These are phyloP conservation scores for Macropis europaea DNA, from an alignment of 2,888 invertebrate genomes.

Conservation along the genomic window DNA sequence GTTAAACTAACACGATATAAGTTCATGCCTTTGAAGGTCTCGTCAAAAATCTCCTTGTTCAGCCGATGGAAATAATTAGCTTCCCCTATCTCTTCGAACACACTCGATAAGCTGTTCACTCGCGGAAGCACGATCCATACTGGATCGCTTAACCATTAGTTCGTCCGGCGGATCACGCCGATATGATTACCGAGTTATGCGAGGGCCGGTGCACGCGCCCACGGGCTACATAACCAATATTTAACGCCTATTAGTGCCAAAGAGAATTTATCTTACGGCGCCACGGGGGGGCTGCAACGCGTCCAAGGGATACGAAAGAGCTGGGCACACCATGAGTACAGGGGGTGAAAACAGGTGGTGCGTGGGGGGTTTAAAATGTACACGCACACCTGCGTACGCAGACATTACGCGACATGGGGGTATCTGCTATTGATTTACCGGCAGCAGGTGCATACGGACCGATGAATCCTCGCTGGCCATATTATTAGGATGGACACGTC, in stretches of 20 bases:
- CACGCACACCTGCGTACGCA: slow-evolving; percentile 41
- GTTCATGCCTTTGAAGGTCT: no score
- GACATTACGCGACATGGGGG: slow-evolving; percentile 65
- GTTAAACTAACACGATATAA: no score
- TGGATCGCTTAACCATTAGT: slow-evolving; percentile 30
- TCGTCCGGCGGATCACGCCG: slow-evolving; percentile 54
- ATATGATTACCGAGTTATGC: slow-evolving; percentile 65
- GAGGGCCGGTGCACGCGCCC: slow-evolving; percentile 33
- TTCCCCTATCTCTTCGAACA: neutral
- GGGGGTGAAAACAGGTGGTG: neutral
- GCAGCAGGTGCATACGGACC: slow-evolving; percentile 64
- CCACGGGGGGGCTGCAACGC: slow-evolving; percentile 41
- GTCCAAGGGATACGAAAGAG: slow-evolving; percentile 22
- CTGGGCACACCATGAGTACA: neutral
- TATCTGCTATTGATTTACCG: slow-evolving; percentile 70
- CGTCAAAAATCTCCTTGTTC: no score
- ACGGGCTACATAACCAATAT: slow-evolving; percentile 68
- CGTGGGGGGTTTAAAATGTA: slow-evolving; percentile 5
- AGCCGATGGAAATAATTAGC: slow-evolving; percentile 13
- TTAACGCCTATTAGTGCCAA: slow-evolving; percentile 72
- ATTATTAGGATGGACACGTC: slow-evolving; percentile 49
- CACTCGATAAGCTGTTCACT: slow-evolving; percentile 37
- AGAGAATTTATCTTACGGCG: slow-evolving; percentile 71
- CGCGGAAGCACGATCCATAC: slow-evolving; percentile 15
- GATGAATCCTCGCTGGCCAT: slow-evolving; percentile 54